Base-by-base conservation (phyloP, 2,113 vertebrate species). In the Hypomesus transpacificus region DNA sequence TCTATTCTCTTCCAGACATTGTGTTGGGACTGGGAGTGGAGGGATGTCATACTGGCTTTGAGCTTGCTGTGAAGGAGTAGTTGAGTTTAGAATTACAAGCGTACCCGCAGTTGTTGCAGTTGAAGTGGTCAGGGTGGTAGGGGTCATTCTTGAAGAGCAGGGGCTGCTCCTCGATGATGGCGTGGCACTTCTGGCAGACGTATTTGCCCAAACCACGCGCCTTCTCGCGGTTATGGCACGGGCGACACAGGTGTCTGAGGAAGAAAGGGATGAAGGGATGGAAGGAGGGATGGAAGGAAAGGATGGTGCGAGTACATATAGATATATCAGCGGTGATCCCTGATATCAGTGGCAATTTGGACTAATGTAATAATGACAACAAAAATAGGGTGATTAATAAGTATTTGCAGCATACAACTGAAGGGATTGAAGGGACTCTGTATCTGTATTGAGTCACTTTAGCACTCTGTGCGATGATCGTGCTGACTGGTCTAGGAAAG, bases 121-220 rank as follows among this genome's bases (percentile, higher is more conserved):
- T 98, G 92, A 99, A 99, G 83, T 99, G 97, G 90, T 99, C 97
- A 0, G 97, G 97, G 74, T 99, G 97, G 81, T 98, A 99, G 1
- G 97, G 97, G 86, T 99, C 97, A 0, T 97, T 98, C 91, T 96
- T 96, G 89, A 98, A 99, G 64, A 99, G 93, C 68, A 99, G 92
- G 0, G 97, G 97, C 66, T 94, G 94, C 74, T 98, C 97, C 0
- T 99, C 97, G 24, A 99, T 96, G 80, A 99, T 96, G 75, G 95
- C 95, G 3, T 99, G 97, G 71, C 97, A 99, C 85, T 97, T 98
- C 90, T 99, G 97, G 79, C 97, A 99, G 88, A 99, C 93, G 86
- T 98, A 99, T 78, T 98, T 99, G 46, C 97, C 97, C 17, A 98
- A 90, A 60, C 96, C 96, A 24, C 95, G 92, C 66, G 96, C 97